Conservation (phyloP, 2,888 invertebrate genomes). For the Aspidapion aeneum region DNA sequence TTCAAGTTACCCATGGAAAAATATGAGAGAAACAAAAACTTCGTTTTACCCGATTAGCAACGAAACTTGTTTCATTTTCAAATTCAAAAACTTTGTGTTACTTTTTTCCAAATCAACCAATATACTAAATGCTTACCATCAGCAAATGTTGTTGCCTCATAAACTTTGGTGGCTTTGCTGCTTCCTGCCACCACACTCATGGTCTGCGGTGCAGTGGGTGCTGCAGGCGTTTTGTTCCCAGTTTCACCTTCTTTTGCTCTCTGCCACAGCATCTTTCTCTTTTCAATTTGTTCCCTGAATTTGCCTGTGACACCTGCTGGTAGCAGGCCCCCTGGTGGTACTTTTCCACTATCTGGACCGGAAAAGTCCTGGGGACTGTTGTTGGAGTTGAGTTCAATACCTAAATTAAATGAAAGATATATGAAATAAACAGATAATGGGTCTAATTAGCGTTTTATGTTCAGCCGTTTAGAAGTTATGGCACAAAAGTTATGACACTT, state of each 20-base stretch:
- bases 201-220: slow-evolving; percentile 30
- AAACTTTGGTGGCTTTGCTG: slow-evolving; percentile 46
- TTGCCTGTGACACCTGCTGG: slow-evolving; percentile 53
- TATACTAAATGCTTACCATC: slow-evolving; percentile 65
- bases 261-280: slow-evolving; percentile 89
- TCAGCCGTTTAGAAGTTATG: too few relatives aligned
- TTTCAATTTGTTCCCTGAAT: slow-evolving; percentile 86
- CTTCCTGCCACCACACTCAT: slow-evolving; percentile 30
- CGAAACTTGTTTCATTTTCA: too few relatives aligned
- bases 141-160: slow-evolving; percentile 84
- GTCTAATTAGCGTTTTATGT: background rate
- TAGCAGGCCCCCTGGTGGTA: slow-evolving; percentile 28
- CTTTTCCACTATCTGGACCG: slow-evolving; percentile 54
- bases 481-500: too few relatives aligned
- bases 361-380: slow-evolving; percentile 15
- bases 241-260: slow-evolving; percentile 62
- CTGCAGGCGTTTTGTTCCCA: slow-evolving; percentile 17
- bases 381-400: slow-evolving; percentile 22
- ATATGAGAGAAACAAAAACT: too few relatives aligned
- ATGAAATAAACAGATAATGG: background rate
- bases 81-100: too few relatives aligned
- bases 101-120: too few relatives aligned
- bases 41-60: too few relatives aligned
- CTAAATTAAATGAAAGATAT: slow-evolving; percentile 10
- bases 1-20: too few relatives aligned